Conservation (phyloP, 2,888 invertebrate species). For the Machimus atricapillus region DNA sequence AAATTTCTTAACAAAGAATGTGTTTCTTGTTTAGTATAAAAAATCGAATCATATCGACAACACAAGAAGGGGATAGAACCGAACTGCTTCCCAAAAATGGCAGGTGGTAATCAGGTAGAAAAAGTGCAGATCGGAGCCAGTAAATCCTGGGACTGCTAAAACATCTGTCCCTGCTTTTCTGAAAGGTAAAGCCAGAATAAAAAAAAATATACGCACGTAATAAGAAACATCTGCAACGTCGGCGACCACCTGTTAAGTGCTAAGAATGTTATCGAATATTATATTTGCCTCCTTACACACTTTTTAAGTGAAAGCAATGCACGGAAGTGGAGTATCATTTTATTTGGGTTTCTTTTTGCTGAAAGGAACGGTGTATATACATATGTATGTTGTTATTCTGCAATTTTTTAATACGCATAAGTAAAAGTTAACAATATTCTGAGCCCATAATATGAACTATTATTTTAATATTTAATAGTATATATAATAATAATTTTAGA, state of each 20-base stretch:
- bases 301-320: background rate
- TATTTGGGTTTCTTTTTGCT: background rate
- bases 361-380: background rate
- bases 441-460: background rate
- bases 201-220: background rate
- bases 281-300: background rate
- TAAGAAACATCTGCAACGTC: constrained; percentile 25
- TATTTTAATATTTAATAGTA: too few species aligned
- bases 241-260: constrained; percentile 19
- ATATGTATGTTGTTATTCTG: background rate
- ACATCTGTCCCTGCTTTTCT: background rate
- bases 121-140: background rate
- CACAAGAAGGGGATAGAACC: background rate
- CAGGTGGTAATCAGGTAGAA: background rate
- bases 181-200: background rate
- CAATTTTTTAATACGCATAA: background rate
- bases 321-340: background rate
- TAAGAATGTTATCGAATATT: background rate
- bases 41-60: background rate
- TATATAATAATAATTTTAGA: background rate
- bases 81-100: background rate
- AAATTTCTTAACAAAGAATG: background rate
- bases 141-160: background rate
- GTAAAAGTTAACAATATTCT: background rate
- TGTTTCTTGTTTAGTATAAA: background rate